Percentiles rank a stretch among this genome's conserved stretches.
These are phyloP conservation scores for Phyllopteryx taeniolatus DNA, from an alignment of 2,113 vertebrate genomes.

Conservation along the genomic window DNA sequence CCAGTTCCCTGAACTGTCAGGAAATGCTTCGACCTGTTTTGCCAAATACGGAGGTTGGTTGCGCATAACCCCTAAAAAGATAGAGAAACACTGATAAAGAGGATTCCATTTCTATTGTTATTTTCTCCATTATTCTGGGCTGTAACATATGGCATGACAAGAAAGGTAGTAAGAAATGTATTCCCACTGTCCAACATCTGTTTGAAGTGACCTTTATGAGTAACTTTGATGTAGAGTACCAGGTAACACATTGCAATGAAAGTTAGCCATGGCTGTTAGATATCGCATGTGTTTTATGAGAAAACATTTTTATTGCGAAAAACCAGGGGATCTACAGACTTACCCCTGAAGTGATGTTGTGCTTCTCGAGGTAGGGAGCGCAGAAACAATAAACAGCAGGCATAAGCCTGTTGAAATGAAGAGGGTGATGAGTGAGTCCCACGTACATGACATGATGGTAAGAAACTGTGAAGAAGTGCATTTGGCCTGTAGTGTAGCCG, in stretches of 20 bases:
- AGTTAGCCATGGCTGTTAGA: constrained; percentile 15
- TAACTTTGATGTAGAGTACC: background rate
- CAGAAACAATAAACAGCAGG: constrained; percentile 41
- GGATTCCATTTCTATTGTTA: no score
- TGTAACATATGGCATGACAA: no score
- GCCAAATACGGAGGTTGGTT: no score
- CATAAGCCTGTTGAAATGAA: constrained; percentile 24
- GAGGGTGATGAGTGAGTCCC: background rate
- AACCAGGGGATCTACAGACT: constrained; percentile 30
- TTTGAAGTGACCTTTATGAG: background rate
- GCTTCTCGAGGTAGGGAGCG: constrained; percentile 4
- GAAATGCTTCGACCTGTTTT: no score
- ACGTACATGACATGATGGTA: background rate
- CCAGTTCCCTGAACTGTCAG: no score
- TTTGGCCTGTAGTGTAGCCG: background rate
- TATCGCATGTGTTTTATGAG: constrained; percentile 32
- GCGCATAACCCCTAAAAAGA: no score
- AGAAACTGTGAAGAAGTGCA: background rate
- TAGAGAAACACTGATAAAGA: no score
- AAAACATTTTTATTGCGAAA: constrained; percentile 38
- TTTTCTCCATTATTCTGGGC: no score
- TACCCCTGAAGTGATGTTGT: constrained; percentile 6
- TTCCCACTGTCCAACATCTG: background rate
- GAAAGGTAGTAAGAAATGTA: no score
- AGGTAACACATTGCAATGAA: background rate